phyloP scores from a whole-genome alignment of 2,113 vertebrate species.

The Phalacrocorax carbo region DNA sequence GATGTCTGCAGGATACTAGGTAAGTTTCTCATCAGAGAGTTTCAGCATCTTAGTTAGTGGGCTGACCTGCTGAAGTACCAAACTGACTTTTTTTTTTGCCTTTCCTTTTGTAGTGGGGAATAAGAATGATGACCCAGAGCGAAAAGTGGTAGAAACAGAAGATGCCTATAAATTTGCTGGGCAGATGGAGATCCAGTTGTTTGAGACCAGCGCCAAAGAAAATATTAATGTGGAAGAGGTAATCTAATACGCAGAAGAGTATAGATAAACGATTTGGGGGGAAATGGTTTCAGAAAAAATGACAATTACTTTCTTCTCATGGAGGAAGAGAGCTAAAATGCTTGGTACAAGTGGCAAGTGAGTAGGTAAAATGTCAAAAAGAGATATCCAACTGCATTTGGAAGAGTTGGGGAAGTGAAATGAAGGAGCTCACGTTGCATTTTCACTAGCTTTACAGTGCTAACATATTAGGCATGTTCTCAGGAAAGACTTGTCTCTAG shows the following conservation, averaged over 20 bases:
- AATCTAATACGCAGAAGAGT: not conserved
- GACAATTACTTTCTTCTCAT: not conserved
- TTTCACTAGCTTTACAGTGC: not conserved
- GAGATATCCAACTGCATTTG: not conserved
- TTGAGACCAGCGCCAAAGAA: conserved; percentile 98
- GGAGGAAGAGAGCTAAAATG: not conserved
- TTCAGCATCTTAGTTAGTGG: not conserved
- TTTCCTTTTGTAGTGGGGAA: conserved; percentile 86
- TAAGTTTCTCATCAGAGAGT: conserved; percentile 34
- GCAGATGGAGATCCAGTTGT: conserved; percentile 98
- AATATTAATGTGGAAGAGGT: conserved; percentile 99
- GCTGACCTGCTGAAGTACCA: not conserved
- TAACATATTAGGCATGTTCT: not conserved
- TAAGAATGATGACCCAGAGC: conserved; percentile 96
- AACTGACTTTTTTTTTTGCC: not conserved
- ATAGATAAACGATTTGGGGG: accelerated
- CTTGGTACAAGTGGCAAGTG: not conserved
- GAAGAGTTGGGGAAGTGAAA: not conserved
- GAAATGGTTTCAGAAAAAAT: not conserved
- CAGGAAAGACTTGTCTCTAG: not conserved
- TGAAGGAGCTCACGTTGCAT: not conserved
- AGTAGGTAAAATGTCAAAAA: not conserved
- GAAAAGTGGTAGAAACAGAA: conserved; percentile 97
- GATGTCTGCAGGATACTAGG: conserved; percentile 98
- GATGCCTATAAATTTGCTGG: conserved; percentile 98